Percentiles rank a stretch among this genome's conserved stretches.
Conservation (phyloP, 1,140 invertebrate species). For the Drosophila santomea region DNA sequence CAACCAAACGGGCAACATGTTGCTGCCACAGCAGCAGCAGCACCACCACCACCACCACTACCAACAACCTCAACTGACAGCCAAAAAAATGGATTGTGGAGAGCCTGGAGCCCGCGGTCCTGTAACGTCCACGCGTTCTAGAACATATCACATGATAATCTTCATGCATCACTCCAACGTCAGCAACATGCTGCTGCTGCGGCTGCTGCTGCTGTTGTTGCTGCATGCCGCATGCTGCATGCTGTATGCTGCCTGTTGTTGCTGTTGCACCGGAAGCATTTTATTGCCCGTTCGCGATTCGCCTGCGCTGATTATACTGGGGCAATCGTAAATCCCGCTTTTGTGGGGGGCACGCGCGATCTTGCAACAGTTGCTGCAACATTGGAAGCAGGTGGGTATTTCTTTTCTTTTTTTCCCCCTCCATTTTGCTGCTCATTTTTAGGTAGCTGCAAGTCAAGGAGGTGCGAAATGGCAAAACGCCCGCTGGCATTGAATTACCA, state of each 20-base stretch:
- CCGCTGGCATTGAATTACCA: conserved; percentile 81
- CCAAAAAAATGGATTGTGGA: conserved; percentile 64
- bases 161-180: conserved; percentile 79
- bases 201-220: conserved; percentile 25
- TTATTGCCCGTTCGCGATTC: conserved; percentile 77
- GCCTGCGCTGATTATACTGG: conserved; percentile 74
- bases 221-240: not conserved
- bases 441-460: conserved; percentile 77
- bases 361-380: conserved; percentile 50
- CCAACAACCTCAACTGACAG: conserved; percentile 40
- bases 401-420: conserved; percentile 13
- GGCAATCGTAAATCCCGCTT: conserved; percentile 72
- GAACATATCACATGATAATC: conserved; percentile 82
- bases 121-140: conserved; percentile 64
- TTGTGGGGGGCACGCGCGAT: conserved; percentile 76
- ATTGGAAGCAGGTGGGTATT: conserved; percentile 53
- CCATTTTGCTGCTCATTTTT: not conserved
- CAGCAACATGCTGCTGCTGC: conserved; percentile 52
- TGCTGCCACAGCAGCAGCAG: conserved; percentile 24
- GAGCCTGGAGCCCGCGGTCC: conserved; percentile 32
- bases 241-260: not conserved
- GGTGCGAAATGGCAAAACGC: conserved; percentile 80
- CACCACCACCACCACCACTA: conserved; percentile 6
- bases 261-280: conserved; percentile 77
- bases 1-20: conserved; percentile 39